Conservation (phyloP, 2,113 vertebrate species). For the Otolemur garnettii region DNA sequence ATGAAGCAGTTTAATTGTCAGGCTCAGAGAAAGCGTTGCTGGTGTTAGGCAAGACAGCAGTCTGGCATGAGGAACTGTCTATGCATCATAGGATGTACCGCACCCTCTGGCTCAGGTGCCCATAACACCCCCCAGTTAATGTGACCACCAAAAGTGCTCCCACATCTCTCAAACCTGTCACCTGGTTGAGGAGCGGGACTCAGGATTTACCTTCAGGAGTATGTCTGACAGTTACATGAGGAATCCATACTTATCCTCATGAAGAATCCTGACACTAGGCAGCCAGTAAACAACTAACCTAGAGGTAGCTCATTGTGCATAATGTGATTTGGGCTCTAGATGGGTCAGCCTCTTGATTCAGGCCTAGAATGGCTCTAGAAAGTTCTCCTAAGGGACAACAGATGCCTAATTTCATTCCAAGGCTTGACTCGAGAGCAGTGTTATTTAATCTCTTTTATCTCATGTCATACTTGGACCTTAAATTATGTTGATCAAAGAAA, state of each 20-base stretch:
- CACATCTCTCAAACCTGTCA: not conserved
- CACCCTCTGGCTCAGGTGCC: not conserved
- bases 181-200: not conserved
- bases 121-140: not conserved
- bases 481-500: too few species aligned
- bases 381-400: not conserved
- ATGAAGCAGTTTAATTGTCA: not conserved
- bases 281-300: not conserved
- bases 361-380: not conserved
- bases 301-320: not conserved
- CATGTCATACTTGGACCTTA: too few species aligned
- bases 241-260: not conserved
- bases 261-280: not conserved
- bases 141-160: not conserved
- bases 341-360: not conserved
- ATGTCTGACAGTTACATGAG: not conserved
- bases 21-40: not conserved
- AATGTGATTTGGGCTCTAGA: not conserved
- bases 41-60: not conserved
- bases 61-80: not conserved
- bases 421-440: not conserved
- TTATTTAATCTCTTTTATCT: too few species aligned
- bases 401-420: not conserved
- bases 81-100: not conserved
- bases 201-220: not conserved